Conservation (phyloP, 2,888 invertebrate species). For the Branchipolynoe longqiensis region DNA sequence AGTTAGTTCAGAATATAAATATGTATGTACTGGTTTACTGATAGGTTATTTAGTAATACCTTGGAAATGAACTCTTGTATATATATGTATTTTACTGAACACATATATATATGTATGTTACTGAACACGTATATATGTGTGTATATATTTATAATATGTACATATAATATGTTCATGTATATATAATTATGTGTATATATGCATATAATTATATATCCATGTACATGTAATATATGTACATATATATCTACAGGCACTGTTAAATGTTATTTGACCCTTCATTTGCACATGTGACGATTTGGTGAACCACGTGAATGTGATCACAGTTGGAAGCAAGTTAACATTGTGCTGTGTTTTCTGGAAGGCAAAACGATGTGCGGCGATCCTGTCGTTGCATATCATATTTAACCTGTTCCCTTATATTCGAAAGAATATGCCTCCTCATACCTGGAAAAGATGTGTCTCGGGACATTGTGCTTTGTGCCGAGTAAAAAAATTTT, state of each 20-base stretch:
- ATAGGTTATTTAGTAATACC: too few species aligned
- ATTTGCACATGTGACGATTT: not conserved
- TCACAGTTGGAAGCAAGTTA: conserved; percentile 2
- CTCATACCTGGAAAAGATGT: conserved; percentile 1
- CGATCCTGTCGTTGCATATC: conserved; percentile 40
- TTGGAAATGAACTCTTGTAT: too few species aligned
- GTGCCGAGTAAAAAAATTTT: too few species aligned
- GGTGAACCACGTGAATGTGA: conserved; percentile 18
- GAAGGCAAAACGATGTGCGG: conserved; percentile 12
- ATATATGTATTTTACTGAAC: too few species aligned
- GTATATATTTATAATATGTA: too few species aligned
- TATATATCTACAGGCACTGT: conserved; percentile 16
- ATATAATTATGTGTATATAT: too few species aligned
- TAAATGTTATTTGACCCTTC: conserved; percentile 19
- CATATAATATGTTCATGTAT: too few species aligned
- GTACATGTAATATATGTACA: not conserved
- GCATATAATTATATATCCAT: not conserved
- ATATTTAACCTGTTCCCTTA: conserved; percentile 30
- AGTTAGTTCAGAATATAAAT: too few species aligned
- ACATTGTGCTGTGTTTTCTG: conserved; percentile 23
- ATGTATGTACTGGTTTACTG: not conserved
- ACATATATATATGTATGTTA: too few species aligned
- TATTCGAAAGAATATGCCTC: conserved; percentile 6
- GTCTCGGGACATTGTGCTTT: conserved; percentile 3
- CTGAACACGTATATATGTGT: too few species aligned